Evolutionary conservation across 2,888 invertebrate species (phyloP), one percentile per base, ranked within the genome.

Genomic region (Netelia inedita): DNA sequence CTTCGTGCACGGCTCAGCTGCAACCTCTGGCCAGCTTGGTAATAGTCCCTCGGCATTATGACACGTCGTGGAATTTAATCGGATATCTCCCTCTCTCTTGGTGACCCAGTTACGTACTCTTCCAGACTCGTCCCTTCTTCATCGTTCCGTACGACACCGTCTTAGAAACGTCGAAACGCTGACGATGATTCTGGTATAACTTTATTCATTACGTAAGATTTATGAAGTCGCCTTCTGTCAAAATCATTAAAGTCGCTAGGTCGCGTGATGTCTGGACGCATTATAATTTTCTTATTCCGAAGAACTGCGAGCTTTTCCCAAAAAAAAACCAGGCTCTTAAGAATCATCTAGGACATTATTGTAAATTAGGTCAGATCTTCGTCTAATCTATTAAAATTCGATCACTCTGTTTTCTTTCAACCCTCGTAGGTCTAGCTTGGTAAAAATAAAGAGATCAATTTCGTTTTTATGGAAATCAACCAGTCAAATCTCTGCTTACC

Each of bases 41-140:
- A 85, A 87, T 84, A 78, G 82, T 73, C 82, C 16, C 16, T 50
- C 11, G 57, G 75, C 84, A 82, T 87, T 83, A 86, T 86, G 87
- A 87, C 87, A 74, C 78, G 82, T 79, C 72, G 72, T 82, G 74
- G 85, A 85, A 88, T 87, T 87, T 87, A 87, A 88, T 87, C 88
- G 83, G 83, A 85, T 68, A 68, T 73, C 73, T 73, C 66, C 21
- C 53, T 55, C 1, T 66, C 5, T 28, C 41, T 5, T 5, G 63
- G 46, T 10, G 55, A 65, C 55, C 21, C 66, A 61, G 66, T 66
- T 28, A 28, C 28, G 63, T 41, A n/a, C 23, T 59, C 43, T 16
- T 55, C 50, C 28, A 16, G 16, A 6, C 35, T 61, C 71, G 41
- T 23, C 19, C 16, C 57, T n/a, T 57, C 57, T 57, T 57, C 57